Conservation (phyloP, 2,113 vertebrate species). For the Cryptoleucopteryx plumbea region DNA sequence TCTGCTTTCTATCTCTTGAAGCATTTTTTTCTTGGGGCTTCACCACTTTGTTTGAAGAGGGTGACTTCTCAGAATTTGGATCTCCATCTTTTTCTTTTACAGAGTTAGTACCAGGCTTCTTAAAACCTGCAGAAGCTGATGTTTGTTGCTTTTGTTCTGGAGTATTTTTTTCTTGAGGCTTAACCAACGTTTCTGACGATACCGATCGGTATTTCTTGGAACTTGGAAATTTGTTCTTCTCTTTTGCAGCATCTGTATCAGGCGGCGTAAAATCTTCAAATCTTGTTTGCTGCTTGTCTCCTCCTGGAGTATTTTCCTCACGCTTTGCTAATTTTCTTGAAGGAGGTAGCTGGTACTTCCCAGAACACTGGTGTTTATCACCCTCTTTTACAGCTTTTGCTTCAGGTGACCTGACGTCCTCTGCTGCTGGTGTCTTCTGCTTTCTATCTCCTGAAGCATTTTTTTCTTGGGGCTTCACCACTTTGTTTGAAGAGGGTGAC, state of each 20-base stretch:
- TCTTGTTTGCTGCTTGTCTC: neutral
- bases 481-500: neutral
- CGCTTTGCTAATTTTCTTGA: neutral
- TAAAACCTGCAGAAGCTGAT: neutral
- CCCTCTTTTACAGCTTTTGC: neutral
- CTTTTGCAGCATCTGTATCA: neutral
- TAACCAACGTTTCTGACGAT: neutral
- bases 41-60: neutral
- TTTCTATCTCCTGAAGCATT: neutral
- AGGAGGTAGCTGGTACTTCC: neutral
- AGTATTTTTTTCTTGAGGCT: neutral
- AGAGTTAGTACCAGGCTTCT: neutral
- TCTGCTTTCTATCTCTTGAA: neutral
- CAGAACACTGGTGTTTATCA: neutral
- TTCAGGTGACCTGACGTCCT: neutral
- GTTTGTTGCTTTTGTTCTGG: neutral
- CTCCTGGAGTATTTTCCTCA: neutral
- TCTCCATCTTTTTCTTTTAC: neutral
- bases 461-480: neutral
- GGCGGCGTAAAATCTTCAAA: neutral
- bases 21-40: neutral
- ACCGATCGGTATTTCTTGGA: neutral
- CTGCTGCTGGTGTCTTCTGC: neutral
- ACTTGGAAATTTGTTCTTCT: neutral
- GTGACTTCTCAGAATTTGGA: neutral